Conservation (phyloP, 2,888 invertebrate species). For the Liodrosophila aerea region DNA sequence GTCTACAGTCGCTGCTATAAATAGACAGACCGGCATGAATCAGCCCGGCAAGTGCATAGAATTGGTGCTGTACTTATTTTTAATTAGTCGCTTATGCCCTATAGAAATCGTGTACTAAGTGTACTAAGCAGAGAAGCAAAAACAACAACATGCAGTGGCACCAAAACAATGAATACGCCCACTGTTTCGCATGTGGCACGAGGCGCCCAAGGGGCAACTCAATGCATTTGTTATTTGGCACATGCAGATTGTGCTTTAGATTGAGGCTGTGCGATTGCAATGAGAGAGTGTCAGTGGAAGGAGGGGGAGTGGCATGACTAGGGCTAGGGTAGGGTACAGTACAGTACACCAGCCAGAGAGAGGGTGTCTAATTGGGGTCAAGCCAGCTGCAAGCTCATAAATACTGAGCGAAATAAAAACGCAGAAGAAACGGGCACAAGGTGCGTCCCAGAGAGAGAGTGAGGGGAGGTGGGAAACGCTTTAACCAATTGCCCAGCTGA, state of each 20-base stretch:
- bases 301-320: background rate
- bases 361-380: conserved; percentile 46
- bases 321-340: background rate
- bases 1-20: no score
- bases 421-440: conserved; percentile 1
- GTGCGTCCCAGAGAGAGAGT: background rate
- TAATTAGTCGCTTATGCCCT: no score
- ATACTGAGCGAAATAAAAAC: conserved; percentile 28
- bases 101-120: background rate
- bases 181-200: conserved; percentile 11
- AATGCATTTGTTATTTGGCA: conserved; percentile 30
- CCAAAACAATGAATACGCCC: conserved; percentile 30
- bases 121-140: background rate
- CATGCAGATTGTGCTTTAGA: conserved; percentile 35
- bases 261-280: conserved; percentile 38
- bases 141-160: background rate
- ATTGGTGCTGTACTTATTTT: no score
- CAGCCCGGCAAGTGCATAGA: no score
- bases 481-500: background rate
- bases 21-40: background rate
- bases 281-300: conserved; percentile 19
- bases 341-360: background rate
- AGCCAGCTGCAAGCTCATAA: conserved; percentile 37
- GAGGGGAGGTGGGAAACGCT: no score
- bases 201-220: background rate